Evolutionary conservation across 1,140 invertebrate species (phyloP), one percentile per base, ranked within the genome.

Genomic region (Hyposmocoma kahamanoa): DNA sequence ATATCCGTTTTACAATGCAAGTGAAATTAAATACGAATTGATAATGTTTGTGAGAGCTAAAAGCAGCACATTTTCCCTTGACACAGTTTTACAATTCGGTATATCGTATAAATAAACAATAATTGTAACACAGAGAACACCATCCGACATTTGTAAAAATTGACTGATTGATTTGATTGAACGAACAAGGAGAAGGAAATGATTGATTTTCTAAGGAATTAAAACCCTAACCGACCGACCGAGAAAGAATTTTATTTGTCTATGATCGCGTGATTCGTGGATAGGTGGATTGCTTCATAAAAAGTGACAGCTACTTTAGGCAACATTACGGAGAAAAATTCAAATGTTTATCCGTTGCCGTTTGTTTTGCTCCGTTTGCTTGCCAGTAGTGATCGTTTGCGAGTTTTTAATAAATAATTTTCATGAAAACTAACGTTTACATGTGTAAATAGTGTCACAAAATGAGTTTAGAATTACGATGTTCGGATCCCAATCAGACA

Each of bases 41-140:
- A 19, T 48, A 48, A 28, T 54, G 34, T 53, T 57, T 50, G 57
- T 53, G 43, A 24, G 34, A 49, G 59, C 48, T 64, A 51, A 55
- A 62, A 44, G 44, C 43, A 22, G 39, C 34, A 58, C 67, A 66
- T 70, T 60, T 39, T 67, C 56, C 53, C 49, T 65, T 56, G 59
- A 50, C 53, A 65, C 55, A 53, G 24, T 50, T 59, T 59, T 53
- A 67, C 6, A 60, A 49, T 71, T 53, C 42, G 47, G 51, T 42
- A 61, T 59, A 60, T 61, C 62, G 62, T 47, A 72, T 75, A 82
- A 74, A 79, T 79, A 79, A 82, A 79, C 75, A 82, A 78, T 53
- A 48, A 48, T 66, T 42, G 52, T 60, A 67, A 69, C 53, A 72
- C 63, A 73, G n/a, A 78, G 61, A 69, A 22, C 20, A 42, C 20